A percentile compares a stretch with the other conserved stretches of the same genome.
These are phyloP conservation scores for Alexandromys fortis DNA, from an alignment of 2,113 vertebrate species.

Conservation along the genomic window DNA sequence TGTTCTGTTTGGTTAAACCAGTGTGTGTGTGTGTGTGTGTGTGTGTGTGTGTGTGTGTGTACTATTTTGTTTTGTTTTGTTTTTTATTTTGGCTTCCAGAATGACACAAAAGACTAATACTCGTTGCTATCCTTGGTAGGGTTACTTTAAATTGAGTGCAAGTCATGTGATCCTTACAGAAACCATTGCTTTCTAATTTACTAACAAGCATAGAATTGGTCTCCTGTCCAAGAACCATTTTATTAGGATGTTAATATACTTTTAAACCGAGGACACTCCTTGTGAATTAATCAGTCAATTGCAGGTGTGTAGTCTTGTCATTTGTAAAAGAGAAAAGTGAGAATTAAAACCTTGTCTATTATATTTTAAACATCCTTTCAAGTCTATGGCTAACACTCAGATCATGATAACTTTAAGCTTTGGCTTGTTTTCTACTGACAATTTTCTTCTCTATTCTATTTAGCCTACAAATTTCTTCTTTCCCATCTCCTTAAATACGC, in stretches of 20 bases:
- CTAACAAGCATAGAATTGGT: conserved; percentile 51
- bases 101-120: conserved; percentile 58
- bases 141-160: conserved; percentile 31
- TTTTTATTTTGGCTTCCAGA: not conserved
- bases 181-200: conserved; percentile 58
- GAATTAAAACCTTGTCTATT: not conserved
- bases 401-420: not conserved
- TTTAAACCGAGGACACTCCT: conserved; percentile 53
- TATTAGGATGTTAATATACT: conserved; percentile 65
- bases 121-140: conserved; percentile 52
- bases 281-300: conserved; percentile 61
- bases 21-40: not conserved
- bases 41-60: fast-evolving
- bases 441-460: not conserved
- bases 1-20: not conserved
- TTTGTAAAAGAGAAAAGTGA: not conserved
- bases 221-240: conserved; percentile 52
- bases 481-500: not conserved
- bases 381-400: not conserved
- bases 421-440: not conserved
- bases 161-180: conserved; percentile 5
- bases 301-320: conserved; percentile 17
- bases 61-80: not conserved
- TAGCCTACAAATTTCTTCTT: not conserved
- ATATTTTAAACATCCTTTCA: conserved; percentile 32